These are phyloP conservation scores for Acheta domesticus DNA, from an alignment of 2,888 invertebrate species.

Conservation along the genomic window DNA sequence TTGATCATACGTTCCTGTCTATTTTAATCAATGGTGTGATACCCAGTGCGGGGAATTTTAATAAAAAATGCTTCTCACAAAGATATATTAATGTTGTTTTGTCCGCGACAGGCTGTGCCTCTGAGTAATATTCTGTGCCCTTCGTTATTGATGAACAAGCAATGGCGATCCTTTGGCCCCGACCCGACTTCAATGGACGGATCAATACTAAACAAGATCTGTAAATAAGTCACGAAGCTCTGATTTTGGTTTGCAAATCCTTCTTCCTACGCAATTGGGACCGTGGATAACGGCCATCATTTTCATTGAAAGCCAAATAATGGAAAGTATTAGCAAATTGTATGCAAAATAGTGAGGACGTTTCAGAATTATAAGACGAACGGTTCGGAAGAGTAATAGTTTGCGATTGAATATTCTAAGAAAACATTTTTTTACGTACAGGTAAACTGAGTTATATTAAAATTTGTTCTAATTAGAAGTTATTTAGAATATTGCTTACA, in stretches of 20 bases:
- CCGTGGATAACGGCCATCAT: background rate
- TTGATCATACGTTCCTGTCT: background rate
- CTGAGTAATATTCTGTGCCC: background rate
- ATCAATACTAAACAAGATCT: slow-evolving; percentile 18
- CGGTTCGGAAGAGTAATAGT: too few relatives aligned
- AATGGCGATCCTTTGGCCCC: background rate
- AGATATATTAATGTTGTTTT: slow-evolving; percentile 6
- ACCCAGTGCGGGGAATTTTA: slow-evolving; percentile 5
- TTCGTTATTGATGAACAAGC: background rate
- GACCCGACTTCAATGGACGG: background rate
- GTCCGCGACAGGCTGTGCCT: background rate
- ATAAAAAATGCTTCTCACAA: slow-evolving; percentile 11
- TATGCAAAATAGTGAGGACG: too few relatives aligned
- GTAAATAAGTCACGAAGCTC: slow-evolving; percentile 9
- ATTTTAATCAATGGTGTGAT: slow-evolving; percentile 18
- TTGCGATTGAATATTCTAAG: too few relatives aligned
- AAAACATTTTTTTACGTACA: too few relatives aligned
- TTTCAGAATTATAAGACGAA: too few relatives aligned
- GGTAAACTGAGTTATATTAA: too few relatives aligned
- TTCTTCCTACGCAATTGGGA: background rate
- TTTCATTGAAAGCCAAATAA: background rate
- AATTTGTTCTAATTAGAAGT: too few relatives aligned
- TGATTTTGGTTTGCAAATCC: slow-evolving; percentile 18
- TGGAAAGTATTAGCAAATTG: too few relatives aligned
- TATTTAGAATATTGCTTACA: too few relatives aligned